Base-by-base conservation (phyloP, 1,140 invertebrate genomes). In the Tetragonula clypearis region DNA sequence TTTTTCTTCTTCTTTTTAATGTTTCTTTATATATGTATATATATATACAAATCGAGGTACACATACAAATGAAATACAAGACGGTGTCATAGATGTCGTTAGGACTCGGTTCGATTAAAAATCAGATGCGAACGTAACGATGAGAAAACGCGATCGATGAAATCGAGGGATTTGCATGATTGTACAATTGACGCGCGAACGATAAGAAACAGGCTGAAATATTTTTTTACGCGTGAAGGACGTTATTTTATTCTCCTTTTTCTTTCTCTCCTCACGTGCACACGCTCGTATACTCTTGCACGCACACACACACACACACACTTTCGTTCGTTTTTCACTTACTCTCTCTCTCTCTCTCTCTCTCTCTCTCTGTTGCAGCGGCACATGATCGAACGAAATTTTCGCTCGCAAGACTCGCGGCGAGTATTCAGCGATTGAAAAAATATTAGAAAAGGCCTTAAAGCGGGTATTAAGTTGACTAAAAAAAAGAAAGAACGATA, bases 401-500 rank as follows among this genome's bases (percentile, higher is more conserved):
- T 60, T 71, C 21, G 76, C 53, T 58, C 17, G 23, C 41, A 49
- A 49, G 41, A 49, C 68, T 60, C 30, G 56, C 65, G 35, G 49
- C 62, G 69, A 77, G 53, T 66, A 58, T 66, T 17, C 26, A 17
- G 66, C 68, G 41, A 49, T 83, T 79, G 88, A 85, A 88, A 71
- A 30, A 62, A 35, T 88, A 82, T 35, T 85, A 82, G 74, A 76
- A 88, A 82, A 88, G 85, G 49, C 84, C 83, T 85, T 85, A 69
- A n/a, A 58, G 75, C 65, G 62, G 62, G 53, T 69, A 58, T 17
- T 49, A 41, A 35, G 56, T 84, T 79, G 78, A 85, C 60, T 88
- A 81, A 79, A 41, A 35, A 41, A 76, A 30, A 35, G 26, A 76
- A 35, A 55, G 35, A 41, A 69, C 74, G 35, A 55, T 26, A 55